Evolutionary conservation across 2,888 invertebrate genomes (phyloP).

Genomic region (Microctonus hyperodae): DNA sequence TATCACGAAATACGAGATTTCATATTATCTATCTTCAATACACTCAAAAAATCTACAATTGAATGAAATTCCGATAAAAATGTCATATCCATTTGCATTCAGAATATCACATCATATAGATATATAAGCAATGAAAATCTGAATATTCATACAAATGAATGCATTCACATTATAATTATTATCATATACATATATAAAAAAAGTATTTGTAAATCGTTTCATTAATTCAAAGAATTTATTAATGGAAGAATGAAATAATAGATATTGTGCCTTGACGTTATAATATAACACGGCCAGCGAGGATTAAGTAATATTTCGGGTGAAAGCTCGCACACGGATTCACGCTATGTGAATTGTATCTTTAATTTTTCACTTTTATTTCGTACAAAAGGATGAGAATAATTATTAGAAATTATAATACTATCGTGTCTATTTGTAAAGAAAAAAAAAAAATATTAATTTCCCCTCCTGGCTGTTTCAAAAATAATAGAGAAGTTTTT

Average conservation of each 20-base stretch:
- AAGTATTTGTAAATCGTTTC: neutral
- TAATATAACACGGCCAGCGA: constrained; percentile 55
- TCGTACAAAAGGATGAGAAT: constrained; percentile 10
- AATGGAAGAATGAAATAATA: constrained; percentile 26
- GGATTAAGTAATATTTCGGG: constrained; percentile 61
- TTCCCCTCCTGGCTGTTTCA: constrained; percentile 61
- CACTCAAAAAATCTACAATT: neutral
- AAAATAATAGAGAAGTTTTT: constrained; percentile 8
- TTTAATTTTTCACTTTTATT: constrained; percentile 16
- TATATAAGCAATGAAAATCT: too few species aligned
- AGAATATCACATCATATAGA: too few species aligned
- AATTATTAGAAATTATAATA: constrained; percentile 6
- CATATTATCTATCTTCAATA: neutral
- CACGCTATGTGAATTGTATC: constrained; percentile 20
- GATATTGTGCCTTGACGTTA: constrained; percentile 32
- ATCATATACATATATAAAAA: too few species aligned
- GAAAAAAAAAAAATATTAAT: constrained; percentile 54
- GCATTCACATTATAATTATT: constrained; percentile 30
- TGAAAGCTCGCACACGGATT: constrained; percentile 29
- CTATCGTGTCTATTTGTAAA: neutral
- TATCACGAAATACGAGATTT: neutral
- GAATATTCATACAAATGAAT: constrained; percentile 33
- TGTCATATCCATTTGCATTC: too few species aligned
- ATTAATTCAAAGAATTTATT: constrained; percentile 25
- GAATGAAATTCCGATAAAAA: neutral